These are phyloP conservation scores for Glyphotaelius pellucidus DNA, from an alignment of 2,888 invertebrate genomes.

Conservation along the genomic window DNA sequence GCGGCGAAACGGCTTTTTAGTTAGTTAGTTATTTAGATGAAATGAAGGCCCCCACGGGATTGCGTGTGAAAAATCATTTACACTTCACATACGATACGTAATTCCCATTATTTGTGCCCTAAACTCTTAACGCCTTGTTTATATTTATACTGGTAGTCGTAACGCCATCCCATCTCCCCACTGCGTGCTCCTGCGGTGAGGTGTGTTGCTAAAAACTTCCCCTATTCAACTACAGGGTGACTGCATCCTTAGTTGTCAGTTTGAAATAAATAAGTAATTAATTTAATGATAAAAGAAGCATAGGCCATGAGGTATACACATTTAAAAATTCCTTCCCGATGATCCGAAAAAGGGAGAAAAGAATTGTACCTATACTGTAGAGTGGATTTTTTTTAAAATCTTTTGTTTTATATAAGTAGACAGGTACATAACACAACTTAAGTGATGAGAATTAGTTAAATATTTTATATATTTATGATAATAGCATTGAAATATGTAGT, in stretches of 20 bases:
- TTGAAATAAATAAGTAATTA: not conserved
- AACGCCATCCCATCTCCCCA: not conserved
- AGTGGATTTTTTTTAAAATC: too few relatives aligned
- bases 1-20: constrained; percentile 1
- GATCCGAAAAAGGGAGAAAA: too few relatives aligned
- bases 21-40: not conserved
- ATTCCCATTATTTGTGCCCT: not conserved
- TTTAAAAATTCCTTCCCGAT: too few relatives aligned
- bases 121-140: not conserved
- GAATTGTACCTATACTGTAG: too few relatives aligned
- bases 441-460: too few relatives aligned
- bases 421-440: too few relatives aligned
- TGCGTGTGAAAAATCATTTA: not conserved
- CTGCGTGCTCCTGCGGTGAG: not conserved
- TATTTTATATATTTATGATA: too few relatives aligned
- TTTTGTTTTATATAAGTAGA: too few relatives aligned
- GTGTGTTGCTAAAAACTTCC: not conserved
- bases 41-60: not conserved
- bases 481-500: too few relatives aligned
- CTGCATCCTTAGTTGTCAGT: not conserved
- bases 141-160: constrained; percentile 2
- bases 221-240: not conserved
- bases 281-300: not conserved
- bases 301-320: not conserved
- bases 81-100: not conserved